A percentile compares a stretch with the other conserved stretches of the same genome.
These are phyloP conservation scores for Euleptes europaea DNA, from an alignment of 2,113 vertebrate species.

Conservation along the genomic window DNA sequence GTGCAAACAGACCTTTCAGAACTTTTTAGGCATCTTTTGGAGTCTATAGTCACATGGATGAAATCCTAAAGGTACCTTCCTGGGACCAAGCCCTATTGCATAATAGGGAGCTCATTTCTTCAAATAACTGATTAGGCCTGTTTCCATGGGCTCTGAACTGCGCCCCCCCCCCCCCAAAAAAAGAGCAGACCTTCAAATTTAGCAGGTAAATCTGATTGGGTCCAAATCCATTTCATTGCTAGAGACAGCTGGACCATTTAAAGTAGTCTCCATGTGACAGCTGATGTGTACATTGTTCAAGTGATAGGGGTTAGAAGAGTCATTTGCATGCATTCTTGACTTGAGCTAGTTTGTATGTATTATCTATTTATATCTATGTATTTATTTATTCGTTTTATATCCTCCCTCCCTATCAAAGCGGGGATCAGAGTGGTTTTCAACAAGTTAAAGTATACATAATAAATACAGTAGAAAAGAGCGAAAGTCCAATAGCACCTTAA, in stretches of 20 bases:
- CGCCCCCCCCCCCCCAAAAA: not conserved
- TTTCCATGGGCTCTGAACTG: not conserved
- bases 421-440: too few species aligned
- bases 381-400: too few species aligned
- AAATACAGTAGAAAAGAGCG: too few species aligned
- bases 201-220: not conserved
- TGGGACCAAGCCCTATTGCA: too few species aligned
- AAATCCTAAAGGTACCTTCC: too few species aligned
- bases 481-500: too few species aligned
- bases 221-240: not conserved
- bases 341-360: not conserved
- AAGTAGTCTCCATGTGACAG: not conserved
- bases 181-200: too few species aligned
- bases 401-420: too few species aligned
- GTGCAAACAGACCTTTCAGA: not conserved
- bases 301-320: not conserved
- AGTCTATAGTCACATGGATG: too few species aligned
- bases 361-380: not conserved
- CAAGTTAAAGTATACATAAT: too few species aligned
- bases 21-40: not conserved
- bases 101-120: too few species aligned
- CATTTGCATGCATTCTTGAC: not conserved
- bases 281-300: not conserved
- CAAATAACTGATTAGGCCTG: too few species aligned
- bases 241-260: not conserved